Evolutionary conservation across 2,113 vertebrate genomes (phyloP).

Genomic region (Galemys pyrenaicus): DNA sequence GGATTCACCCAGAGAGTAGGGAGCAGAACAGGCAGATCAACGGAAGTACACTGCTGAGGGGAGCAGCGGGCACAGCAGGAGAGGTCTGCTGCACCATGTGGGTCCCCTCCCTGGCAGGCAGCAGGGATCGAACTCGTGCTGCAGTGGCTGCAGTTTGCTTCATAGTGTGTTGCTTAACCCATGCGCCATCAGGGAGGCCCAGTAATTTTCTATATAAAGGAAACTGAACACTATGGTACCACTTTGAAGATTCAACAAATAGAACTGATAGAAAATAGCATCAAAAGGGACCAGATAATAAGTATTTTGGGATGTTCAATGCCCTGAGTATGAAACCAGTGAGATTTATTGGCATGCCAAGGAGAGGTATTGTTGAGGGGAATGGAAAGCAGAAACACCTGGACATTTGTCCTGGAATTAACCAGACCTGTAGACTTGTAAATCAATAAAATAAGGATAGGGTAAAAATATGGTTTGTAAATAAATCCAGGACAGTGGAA

Average conservation of each 20-base stretch:
- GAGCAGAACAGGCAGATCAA: too few species aligned
- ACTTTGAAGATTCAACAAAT: constrained; percentile 33
- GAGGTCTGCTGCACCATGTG: too few species aligned
- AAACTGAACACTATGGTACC: neutral
- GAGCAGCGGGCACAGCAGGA: too few species aligned
- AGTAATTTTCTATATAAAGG: too few species aligned
- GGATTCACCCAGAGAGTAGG: too few species aligned
- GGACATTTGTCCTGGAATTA: constrained; percentile 45
- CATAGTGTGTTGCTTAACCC: too few species aligned
- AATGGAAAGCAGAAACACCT: neutral
- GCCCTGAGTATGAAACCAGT: neutral
- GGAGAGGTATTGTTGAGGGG: neutral
- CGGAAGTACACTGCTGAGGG: too few species aligned
- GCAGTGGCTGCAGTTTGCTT: too few species aligned
- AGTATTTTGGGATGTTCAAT: constrained; percentile 40
- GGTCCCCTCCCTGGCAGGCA: too few species aligned
- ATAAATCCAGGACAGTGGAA: neutral
- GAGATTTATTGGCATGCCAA: neutral
- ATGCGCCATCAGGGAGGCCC: too few species aligned
- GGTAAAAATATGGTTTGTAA: neutral
- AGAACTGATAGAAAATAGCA: constrained; percentile 22
- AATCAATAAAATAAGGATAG: constrained; percentile 10
- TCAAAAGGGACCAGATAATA: constrained; percentile 22
- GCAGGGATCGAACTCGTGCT: too few species aligned
- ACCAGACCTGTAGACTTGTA: constrained; percentile 20